Evolutionary conservation across 2,888 invertebrate species (phyloP).

Genomic region (Drosophila limbata): DNA sequence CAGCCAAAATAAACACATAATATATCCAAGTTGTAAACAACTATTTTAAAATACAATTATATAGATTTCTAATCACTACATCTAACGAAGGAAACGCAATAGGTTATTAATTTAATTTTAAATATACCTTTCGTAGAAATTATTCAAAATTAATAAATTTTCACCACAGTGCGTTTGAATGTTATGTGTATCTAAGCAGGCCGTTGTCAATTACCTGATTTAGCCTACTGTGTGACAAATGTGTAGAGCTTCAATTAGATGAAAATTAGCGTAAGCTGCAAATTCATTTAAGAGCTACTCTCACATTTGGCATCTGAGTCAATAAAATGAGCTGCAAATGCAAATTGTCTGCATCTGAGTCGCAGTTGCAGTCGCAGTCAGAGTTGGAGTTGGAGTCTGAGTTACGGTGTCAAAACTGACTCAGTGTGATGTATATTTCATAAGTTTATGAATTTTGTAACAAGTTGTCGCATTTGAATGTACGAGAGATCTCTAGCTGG

Average conservation of each 20-base stretch:
- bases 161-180: not conserved
- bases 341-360: not conserved
- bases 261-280: not conserved
- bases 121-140: not conserved
- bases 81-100: not conserved
- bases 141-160: not conserved
- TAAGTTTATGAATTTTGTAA: slow-evolving; percentile 62
- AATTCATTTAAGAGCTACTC: slow-evolving; percentile 1
- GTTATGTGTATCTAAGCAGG: not conserved
- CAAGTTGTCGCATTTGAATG: slow-evolving; percentile 52
- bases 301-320: not conserved
- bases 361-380: not conserved
- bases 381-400: slow-evolving; percentile 4
- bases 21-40: not conserved
- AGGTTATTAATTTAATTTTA: not conserved
- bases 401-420: not conserved
- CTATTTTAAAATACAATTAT: too few species aligned
- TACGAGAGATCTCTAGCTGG: slow-evolving; percentile 11
- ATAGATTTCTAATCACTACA: too few species aligned
- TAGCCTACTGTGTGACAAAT: not conserved
- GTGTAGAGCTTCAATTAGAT: not conserved
- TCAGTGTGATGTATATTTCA: slow-evolving; percentile 54
- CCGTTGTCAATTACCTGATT: not conserved
- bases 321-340: slow-evolving; percentile 1
- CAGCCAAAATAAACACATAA: not conserved